These are phyloP conservation scores for Amblyraja radiata DNA, from an alignment of 2,797 vertebrate genomes.

Conservation along the genomic window DNA sequence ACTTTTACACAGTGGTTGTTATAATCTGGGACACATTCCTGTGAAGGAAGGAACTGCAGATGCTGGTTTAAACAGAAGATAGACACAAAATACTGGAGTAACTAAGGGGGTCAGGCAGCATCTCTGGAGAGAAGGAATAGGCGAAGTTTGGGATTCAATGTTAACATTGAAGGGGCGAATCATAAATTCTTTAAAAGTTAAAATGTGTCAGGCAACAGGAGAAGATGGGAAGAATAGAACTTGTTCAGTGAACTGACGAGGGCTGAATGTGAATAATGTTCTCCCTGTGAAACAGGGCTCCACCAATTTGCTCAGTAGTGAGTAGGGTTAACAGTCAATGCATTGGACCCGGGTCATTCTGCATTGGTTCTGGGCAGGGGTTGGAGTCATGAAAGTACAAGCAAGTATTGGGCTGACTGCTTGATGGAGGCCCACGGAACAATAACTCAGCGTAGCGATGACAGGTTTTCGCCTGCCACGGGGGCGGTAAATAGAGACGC, in stretches of 20 bases:
- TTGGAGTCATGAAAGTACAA: neutral
- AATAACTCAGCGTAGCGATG: neutral
- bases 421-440: neutral
- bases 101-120: too few species aligned
- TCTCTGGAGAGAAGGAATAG: too few species aligned
- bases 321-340: neutral
- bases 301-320: neutral
- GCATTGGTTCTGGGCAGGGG: neutral
- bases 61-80: too few species aligned
- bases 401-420: neutral
- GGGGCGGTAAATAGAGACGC: neutral
- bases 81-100: too few species aligned
- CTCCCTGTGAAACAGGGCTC: neutral
- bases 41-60: too few species aligned
- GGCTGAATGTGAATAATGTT: neutral
- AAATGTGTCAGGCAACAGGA: neutral
- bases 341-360: neutral
- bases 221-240: too few species aligned
- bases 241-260: neutral
- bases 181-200: neutral
- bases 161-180: neutral
- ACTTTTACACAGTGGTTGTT: neutral
- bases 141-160: neutral
- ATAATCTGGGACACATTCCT: neutral
- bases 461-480: neutral